A percentile compares a stretch with the other conserved stretches of the same genome.
Conservation (phyloP, 1,140 invertebrate species). For the Brachionus sp. region DNA sequence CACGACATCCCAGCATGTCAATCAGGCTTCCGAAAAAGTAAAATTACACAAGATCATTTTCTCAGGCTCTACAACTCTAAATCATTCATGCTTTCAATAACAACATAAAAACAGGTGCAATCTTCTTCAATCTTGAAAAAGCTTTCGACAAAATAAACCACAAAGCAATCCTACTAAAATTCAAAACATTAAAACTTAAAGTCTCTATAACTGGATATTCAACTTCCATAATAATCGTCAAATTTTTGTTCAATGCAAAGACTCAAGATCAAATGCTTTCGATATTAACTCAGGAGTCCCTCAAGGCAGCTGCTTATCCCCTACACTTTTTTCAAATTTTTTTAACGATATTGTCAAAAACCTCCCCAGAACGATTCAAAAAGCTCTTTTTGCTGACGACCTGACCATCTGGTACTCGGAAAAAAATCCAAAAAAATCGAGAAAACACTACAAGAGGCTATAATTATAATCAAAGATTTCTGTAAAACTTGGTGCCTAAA, state of each 20-base stretch:
- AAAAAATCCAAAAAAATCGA: not conserved
- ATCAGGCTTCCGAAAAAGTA: not conserved
- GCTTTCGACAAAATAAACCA: slow-evolving; percentile 8
- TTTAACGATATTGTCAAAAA: not conserved
- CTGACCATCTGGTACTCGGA: not conserved
- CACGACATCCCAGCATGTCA: not conserved
- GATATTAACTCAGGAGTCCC: not conserved
- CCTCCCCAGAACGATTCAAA: not conserved
- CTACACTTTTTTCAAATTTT: not conserved
- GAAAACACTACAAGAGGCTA: no score
- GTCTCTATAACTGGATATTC: not conserved
- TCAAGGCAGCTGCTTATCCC: not conserved
- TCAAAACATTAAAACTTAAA: not conserved
- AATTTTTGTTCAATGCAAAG: not conserved
- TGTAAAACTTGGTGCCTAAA: no score
- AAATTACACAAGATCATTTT: not conserved
- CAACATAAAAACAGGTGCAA: not conserved
- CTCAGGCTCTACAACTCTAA: not conserved
- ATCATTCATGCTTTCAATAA: not conserved
- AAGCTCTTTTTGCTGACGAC: not conserved
- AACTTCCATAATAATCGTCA: not conserved
- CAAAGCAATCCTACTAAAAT: not conserved
- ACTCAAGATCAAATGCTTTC: not conserved
- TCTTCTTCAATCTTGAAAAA: slow-evolving; percentile 5
- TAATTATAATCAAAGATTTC: no score